Percentiles rank a stretch among this genome's conserved stretches.
Evolutionary conservation across 2,888 invertebrate species (phyloP).

Genomic region (Eustalomyia histrio): DNA sequence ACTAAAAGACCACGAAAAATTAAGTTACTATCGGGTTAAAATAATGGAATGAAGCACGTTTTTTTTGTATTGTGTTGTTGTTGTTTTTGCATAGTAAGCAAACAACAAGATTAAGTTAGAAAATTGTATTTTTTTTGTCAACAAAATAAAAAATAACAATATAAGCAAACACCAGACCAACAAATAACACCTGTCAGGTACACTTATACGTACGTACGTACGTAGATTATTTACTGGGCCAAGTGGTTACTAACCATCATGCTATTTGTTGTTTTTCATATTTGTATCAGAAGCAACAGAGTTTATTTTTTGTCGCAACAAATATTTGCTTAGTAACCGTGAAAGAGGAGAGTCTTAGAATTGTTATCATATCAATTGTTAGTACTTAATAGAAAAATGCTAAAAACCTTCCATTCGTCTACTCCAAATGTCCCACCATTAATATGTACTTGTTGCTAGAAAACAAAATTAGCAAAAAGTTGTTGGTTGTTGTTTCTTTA

Average conservation of each 20-base stretch:
- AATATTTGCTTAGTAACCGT: slow-evolving; percentile 39
- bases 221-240: too few species aligned
- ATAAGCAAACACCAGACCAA: slow-evolving; percentile 12
- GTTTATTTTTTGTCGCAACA: slow-evolving; percentile 1
- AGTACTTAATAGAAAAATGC: background rate
- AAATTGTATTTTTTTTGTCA: slow-evolving; percentile 7
- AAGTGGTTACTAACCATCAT: too few species aligned
- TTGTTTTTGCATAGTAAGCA: slow-evolving; percentile 2
- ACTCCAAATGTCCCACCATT: background rate
- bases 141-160: slow-evolving; percentile 15
- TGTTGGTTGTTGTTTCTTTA: background rate
- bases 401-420: background rate
- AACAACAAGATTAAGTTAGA: slow-evolving; percentile 27
- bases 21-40: slow-evolving; percentile 17
- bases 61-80: slow-evolving; percentile 9
- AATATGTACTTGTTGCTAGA: background rate
- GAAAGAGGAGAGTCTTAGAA: slow-evolving; percentile 4
- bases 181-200: background rate
- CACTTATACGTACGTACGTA: too few species aligned
- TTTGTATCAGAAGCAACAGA: background rate
- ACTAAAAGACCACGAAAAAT: background rate
- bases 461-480: background rate
- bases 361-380: slow-evolving; percentile 25
- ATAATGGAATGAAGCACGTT: slow-evolving; percentile 23
- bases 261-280: background rate